phyloP scores from a whole-genome alignment of 2,888 invertebrate genomes.

The Leucania comma region DNA sequence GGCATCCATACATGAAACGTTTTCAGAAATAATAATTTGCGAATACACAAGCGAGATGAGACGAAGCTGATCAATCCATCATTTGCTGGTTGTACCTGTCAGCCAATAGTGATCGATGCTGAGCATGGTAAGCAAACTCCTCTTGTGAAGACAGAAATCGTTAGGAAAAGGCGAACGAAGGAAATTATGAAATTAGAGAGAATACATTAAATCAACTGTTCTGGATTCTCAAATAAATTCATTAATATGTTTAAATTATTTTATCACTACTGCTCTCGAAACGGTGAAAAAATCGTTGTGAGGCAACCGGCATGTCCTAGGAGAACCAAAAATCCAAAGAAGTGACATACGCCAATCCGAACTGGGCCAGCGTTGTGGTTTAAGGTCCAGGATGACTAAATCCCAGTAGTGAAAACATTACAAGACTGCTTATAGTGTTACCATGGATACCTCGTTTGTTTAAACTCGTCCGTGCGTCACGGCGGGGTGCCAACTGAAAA shows the following conservation, averaged over 20 bases:
- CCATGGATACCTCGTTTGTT: neutral
- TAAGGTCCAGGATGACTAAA: no score
- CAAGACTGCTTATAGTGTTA: neutral
- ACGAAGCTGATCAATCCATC: conserved; percentile 56
- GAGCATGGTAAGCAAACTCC: conserved; percentile 36
- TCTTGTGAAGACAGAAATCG: conserved; percentile 19
- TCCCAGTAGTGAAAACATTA: no score
- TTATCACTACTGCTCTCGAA: no score
- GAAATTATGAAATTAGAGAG: neutral
- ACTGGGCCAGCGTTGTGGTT: no score
- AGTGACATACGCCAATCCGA: no score
- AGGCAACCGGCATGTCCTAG: no score
- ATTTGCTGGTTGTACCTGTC: conserved; percentile 51
- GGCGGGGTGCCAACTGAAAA: no score
- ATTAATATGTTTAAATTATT: no score
- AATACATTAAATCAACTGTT: neutral
- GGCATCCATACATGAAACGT: neutral
- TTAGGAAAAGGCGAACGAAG: neutral
- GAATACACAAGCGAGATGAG: conserved; percentile 21
- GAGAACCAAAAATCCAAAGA: no score
- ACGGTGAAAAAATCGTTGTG: no score
- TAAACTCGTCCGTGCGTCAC: no score
- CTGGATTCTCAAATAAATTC: no score
- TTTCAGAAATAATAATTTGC: conserved; percentile 27
- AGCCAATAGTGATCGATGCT: conserved; percentile 57